Percentiles rank a stretch among this genome's conserved stretches.
Conservation (phyloP, 1,140 invertebrate species). For the Stegodyphus mimosarum region DNA sequence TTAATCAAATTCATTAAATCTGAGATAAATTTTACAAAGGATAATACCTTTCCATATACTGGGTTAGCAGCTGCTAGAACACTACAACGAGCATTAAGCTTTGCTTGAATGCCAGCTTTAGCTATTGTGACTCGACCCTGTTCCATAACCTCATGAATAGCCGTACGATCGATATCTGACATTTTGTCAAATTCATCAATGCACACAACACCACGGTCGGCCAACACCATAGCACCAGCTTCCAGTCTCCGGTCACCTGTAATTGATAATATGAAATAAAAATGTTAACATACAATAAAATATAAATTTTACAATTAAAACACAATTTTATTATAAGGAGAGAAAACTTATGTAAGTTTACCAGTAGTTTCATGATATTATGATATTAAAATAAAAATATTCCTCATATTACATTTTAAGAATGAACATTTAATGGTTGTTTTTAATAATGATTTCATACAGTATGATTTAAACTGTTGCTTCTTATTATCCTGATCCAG, state of each 20-base stretch:
- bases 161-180: conserved; percentile 99
- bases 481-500: too few relatives aligned
- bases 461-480: too few relatives aligned
- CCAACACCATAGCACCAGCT: conserved; percentile 99
- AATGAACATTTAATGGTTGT: too few relatives aligned
- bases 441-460: too few relatives aligned
- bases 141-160: conserved; percentile 99
- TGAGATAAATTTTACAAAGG: not conserved
- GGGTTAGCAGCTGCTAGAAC: conserved; percentile 99
- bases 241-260: conserved; percentile 80
- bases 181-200: conserved; percentile 99
- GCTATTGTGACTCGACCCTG: conserved; percentile 96
- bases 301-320: too few relatives aligned
- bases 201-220: conserved; percentile 97
- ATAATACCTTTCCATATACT: conserved; percentile 92
- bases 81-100: conserved; percentile 96
- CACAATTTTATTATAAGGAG: too few relatives aligned
- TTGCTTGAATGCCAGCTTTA: conserved; percentile 98
- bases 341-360: too few relatives aligned
- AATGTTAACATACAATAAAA: not conserved
- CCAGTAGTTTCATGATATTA: too few relatives aligned
- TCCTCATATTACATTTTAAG: too few relatives aligned
- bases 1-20: not conserved
- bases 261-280: not conserved
- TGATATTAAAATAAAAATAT: too few relatives aligned